These are phyloP conservation scores for Holothuria scabra DNA, from an alignment of 53 echinoderm and acorn worm genomes.

Conservation along the genomic window DNA sequence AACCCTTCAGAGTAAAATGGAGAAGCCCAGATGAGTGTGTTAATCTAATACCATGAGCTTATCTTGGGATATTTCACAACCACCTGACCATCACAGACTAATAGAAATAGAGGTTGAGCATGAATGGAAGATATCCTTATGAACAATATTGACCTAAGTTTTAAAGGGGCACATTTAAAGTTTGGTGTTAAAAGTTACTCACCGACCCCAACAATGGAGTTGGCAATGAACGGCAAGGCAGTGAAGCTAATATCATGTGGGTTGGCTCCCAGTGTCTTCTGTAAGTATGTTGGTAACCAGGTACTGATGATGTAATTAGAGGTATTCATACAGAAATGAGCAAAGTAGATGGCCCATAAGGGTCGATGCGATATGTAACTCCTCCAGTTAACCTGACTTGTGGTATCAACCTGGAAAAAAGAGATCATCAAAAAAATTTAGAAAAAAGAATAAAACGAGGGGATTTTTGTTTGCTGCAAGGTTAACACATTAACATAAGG, in stretches of 20 bases:
- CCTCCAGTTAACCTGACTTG: slow-evolving; percentile 85
- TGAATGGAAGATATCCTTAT: no score
- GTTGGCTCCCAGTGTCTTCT: slow-evolving; percentile 83
- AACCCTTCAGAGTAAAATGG: no score
- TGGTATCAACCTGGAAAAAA: slow-evolving; percentile 84
- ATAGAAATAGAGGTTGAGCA: no score
- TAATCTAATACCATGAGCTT: no score
- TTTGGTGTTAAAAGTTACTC: slow-evolving; percentile 36
- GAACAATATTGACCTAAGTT: no score
- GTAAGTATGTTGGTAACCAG: slow-evolving; percentile 95
- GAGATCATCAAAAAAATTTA: not conserved
- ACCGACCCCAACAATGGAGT: slow-evolving; percentile 95
- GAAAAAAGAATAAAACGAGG: no score
- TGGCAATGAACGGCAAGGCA: slow-evolving; percentile 93
- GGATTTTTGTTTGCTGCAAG: no score
- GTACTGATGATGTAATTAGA: slow-evolving; percentile 97
- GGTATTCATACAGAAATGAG: slow-evolving; percentile 99
- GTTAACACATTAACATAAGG: no score
- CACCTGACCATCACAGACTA: no score
- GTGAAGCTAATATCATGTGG: slow-evolving; percentile 92
- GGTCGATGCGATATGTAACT: slow-evolving; percentile 85
- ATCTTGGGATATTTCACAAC: no score
- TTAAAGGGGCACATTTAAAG: not conserved
- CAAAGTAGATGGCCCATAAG: slow-evolving; percentile 95
- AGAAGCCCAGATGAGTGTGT: no score